A percentile compares a stretch with the other conserved stretches of the same genome.
These are phyloP conservation scores for Enteromius argenteus DNA, from an alignment of 2,797 vertebrate genomes.

Conservation along the genomic window DNA sequence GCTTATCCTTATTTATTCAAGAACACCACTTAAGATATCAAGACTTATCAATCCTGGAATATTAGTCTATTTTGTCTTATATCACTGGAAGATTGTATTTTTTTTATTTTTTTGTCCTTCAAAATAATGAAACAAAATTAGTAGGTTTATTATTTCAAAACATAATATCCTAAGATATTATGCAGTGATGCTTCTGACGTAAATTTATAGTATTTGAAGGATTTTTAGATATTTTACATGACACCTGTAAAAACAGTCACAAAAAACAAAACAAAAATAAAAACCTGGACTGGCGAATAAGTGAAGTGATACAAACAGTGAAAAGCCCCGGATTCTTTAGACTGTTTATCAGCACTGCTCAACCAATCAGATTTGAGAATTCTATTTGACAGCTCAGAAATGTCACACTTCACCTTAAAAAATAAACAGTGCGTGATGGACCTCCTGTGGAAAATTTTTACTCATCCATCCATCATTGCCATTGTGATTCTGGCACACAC, in stretches of 20 bases:
- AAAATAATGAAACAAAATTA: background rate
- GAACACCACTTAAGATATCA: background rate
- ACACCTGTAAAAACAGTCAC: background rate
- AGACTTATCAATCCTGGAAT: background rate
- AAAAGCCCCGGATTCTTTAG: background rate
- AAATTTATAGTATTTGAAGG: background rate
- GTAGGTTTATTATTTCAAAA: background rate
- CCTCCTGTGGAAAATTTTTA: too few species aligned
- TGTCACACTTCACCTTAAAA: background rate
- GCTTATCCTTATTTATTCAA: background rate
- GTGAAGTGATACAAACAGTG: background rate
- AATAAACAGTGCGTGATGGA: too few species aligned
- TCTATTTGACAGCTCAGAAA: accelerated
- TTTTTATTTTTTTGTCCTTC: background rate
- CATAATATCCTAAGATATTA: background rate
- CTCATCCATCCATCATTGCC: slow-evolving; percentile 15
- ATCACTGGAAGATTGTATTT: background rate
- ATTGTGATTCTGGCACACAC: slow-evolving; percentile 35
- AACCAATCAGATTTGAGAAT: background rate
- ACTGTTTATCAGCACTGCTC: background rate
- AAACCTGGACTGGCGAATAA: background rate
- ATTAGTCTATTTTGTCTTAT: background rate
- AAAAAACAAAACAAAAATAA: background rate
- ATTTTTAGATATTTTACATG: too few species aligned
- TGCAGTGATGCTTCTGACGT: background rate